A percentile compares a stretch with the other conserved stretches of the same genome.
Evolutionary conservation across 2,797 vertebrate genomes (phyloP).

Genomic region (Antennarius maculatus): DNA sequence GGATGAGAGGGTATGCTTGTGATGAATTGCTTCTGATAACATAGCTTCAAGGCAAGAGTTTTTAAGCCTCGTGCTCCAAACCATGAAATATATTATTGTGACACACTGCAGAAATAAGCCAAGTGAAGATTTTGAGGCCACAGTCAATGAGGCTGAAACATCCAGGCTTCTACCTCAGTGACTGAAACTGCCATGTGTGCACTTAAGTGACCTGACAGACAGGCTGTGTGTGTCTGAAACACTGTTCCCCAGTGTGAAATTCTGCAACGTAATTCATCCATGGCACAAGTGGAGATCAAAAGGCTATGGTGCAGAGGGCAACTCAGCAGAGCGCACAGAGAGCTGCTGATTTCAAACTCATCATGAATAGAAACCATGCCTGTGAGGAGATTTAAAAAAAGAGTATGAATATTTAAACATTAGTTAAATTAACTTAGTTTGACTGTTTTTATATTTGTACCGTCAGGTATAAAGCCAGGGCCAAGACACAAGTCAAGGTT

Average conservation of each 20-base stretch:
- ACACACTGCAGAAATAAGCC: slow-evolving; percentile 33
- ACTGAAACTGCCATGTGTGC: slow-evolving; percentile 59
- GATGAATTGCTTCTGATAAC: slow-evolving; percentile 55
- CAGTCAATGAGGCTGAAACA: slow-evolving; percentile 32
- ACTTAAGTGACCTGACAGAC: slow-evolving; percentile 70
- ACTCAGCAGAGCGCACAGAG: slow-evolving; percentile 56
- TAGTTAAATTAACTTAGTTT: slow-evolving; percentile 41
- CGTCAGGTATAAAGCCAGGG: slow-evolving; percentile 53
- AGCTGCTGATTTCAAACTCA: slow-evolving; percentile 63
- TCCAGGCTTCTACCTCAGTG: slow-evolving; percentile 50
- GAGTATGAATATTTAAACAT: slow-evolving; percentile 37
- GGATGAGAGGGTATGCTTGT: slow-evolving; percentile 13
- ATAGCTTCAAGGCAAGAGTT: slow-evolving; percentile 46
- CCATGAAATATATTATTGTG: slow-evolving; percentile 34
- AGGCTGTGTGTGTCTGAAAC: slow-evolving; percentile 70
- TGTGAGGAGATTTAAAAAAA: slow-evolving; percentile 36
- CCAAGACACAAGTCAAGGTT: slow-evolving; percentile 40
- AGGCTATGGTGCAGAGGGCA: slow-evolving; percentile 75
- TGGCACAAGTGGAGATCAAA: slow-evolving; percentile 81
- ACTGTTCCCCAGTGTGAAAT: slow-evolving; percentile 80
- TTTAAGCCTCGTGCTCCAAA: slow-evolving; percentile 31
- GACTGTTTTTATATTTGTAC: slow-evolving; percentile 50
- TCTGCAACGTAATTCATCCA: slow-evolving; percentile 83
- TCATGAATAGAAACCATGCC: slow-evolving; percentile 66
- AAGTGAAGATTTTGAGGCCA: slow-evolving; percentile 32